Evolutionary conservation across 2,113 vertebrate genomes (phyloP).

Genomic region (Motacilla tschutschensis): DNA sequence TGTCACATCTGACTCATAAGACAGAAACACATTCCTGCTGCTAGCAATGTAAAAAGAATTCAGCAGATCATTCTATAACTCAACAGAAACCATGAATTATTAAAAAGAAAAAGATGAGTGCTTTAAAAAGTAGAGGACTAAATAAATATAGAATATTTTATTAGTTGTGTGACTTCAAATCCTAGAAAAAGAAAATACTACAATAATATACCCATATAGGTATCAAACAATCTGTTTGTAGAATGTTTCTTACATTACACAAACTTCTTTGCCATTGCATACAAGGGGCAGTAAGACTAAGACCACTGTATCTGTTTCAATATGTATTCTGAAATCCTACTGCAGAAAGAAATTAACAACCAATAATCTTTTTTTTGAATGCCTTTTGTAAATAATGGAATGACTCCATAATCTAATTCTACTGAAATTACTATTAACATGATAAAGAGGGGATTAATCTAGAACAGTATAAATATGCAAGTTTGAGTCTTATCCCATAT

Average conservation of each 20-base stretch:
- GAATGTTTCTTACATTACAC: neutral
- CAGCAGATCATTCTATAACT: conserved; percentile 17
- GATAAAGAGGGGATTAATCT: neutral
- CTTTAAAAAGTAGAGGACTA: neutral
- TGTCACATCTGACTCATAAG: neutral
- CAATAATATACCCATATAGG: neutral
- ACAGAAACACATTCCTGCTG: neutral
- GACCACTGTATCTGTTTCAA: neutral
- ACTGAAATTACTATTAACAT: neutral
- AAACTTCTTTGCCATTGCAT: neutral
- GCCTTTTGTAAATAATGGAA: neutral
- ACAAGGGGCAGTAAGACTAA: neutral
- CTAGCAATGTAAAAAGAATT: conserved; percentile 22
- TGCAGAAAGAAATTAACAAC: neutral
- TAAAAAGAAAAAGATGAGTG: neutral
- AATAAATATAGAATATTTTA: conserved; percentile 13
- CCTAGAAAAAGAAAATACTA: neutral
- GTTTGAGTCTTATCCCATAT: neutral
- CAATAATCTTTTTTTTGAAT: neutral
- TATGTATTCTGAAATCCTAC: neutral
- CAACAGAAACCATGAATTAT: conserved; percentile 28
- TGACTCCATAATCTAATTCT: neutral
- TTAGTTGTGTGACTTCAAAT: neutral
- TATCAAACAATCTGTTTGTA: neutral
- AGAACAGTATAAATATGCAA: neutral